Percentiles rank a stretch among this genome's conserved stretches.
These are phyloP conservation scores for Mythimna pallens DNA, from an alignment of 2,888 invertebrate genomes.

Conservation along the genomic window DNA sequence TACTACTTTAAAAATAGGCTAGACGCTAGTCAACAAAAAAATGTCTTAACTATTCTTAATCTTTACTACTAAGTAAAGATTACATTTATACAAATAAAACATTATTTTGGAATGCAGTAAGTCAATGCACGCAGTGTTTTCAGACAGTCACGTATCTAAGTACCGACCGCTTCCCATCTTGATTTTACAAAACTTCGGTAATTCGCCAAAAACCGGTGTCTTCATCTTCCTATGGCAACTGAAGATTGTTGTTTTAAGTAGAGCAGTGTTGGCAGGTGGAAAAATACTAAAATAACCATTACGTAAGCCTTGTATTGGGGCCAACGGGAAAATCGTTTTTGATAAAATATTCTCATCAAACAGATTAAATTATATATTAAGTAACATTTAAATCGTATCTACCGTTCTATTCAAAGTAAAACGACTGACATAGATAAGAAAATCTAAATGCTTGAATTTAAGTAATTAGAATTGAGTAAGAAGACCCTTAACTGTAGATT, in stretches of 20 bases:
- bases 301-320: not conserved
- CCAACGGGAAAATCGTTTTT: not conserved
- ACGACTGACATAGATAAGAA: constrained; percentile 50
- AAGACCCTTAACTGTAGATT: constrained; percentile 41
- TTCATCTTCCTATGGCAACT: constrained; percentile 61
- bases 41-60: too few species aligned
- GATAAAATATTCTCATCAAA: not conserved
- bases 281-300: not conserved
- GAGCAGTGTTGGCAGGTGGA: not conserved
- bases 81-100: too few species aligned
- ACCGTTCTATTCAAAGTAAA: constrained; percentile 33
- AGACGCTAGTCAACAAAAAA: too few species aligned
- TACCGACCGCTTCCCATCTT: constrained; percentile 84
- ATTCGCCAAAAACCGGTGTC: constrained; percentile 85
- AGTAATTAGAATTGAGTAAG: constrained; percentile 49
- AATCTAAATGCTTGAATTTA: constrained; percentile 46
- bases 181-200: constrained; percentile 80
- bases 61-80: too few species aligned
- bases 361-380: not conserved
- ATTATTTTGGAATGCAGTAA: too few species aligned
- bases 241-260: not conserved
- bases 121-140: too few species aligned
- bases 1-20: too few species aligned
- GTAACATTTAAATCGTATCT: constrained; percentile 22
- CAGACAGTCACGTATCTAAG: constrained; percentile 82